Evolutionary conservation across 2,797 vertebrate genomes (phyloP).

Genomic region (Pogonophryne albipinna): DNA sequence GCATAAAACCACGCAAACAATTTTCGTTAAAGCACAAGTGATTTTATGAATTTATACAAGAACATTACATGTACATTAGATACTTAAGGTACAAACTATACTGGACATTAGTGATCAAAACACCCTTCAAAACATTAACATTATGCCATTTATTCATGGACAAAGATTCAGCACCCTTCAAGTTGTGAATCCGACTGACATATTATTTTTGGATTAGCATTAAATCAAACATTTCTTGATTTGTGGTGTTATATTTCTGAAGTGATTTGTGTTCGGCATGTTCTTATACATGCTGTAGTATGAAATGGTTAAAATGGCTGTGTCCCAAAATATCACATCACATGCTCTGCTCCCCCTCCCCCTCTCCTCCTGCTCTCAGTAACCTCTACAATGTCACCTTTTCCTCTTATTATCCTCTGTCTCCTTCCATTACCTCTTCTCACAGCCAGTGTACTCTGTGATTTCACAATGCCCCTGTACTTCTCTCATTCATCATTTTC

Average conservation of each 20-base stretch:
- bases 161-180: neutral
- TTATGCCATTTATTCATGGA: neutral
- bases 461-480: neutral
- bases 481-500: neutral
- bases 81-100: no score
- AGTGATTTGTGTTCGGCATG: neutral
- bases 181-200: neutral
- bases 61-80: no score
- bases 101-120: neutral
- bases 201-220: neutral
- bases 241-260: neutral
- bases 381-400: constrained; percentile 56
- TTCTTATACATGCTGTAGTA: neutral
- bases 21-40: neutral
- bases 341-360: constrained; percentile 29
- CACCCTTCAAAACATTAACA: neutral
- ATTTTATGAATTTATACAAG: neutral
- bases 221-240: neutral
- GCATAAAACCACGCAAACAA: neutral
- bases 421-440: constrained; percentile 22
- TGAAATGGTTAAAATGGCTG: neutral
- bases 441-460: neutral
- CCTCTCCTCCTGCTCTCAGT: constrained; percentile 28
- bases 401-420: constrained; percentile 22
- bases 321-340: constrained; percentile 28